Percentiles rank a stretch among this genome's conserved stretches.
phyloP scores from a whole-genome alignment of 2,797 vertebrate species.

The Gallinago stenura region DNA sequence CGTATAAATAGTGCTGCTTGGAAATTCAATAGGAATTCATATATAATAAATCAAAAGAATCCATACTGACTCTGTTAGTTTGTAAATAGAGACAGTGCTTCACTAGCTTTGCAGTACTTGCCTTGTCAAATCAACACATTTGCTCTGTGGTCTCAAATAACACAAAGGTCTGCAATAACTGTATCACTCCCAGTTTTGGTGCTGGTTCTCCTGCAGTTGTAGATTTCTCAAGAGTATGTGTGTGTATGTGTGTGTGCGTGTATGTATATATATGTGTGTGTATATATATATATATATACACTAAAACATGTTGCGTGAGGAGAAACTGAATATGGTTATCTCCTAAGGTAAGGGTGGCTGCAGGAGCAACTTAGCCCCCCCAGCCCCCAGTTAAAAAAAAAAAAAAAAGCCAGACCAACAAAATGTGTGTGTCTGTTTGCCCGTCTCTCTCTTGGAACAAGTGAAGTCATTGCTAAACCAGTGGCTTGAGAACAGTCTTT shows the following conservation, averaged over 20 bases:
- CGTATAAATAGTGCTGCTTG: neutral
- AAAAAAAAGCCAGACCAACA: neutral
- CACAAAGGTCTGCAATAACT: neutral
- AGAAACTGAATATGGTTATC: neutral
- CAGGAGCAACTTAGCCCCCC: neutral
- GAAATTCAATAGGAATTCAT: neutral
- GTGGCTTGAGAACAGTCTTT: slow-evolving; percentile 29
- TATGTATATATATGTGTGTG: neutral
- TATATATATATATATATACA: neutral
- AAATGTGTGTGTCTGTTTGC: neutral
- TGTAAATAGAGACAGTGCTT: neutral
- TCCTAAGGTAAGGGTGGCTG: neutral
- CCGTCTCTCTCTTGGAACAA: slow-evolving; percentile 1
- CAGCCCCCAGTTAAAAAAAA: neutral
- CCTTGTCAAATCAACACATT: neutral
- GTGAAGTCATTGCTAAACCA: slow-evolving; percentile 44
- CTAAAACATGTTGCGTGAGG: neutral
- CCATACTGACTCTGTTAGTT: neutral
- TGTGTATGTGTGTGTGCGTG: neutral
- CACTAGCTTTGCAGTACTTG: neutral
- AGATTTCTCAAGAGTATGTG: neutral
- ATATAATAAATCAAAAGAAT: neutral
- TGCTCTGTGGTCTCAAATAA: neutral
- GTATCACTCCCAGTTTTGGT: neutral
- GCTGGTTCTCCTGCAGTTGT: neutral